Evolutionary conservation across 2,888 invertebrate species (phyloP), one percentile per base, ranked within the genome.

Genomic region (Poecilus cupreus): DNA sequence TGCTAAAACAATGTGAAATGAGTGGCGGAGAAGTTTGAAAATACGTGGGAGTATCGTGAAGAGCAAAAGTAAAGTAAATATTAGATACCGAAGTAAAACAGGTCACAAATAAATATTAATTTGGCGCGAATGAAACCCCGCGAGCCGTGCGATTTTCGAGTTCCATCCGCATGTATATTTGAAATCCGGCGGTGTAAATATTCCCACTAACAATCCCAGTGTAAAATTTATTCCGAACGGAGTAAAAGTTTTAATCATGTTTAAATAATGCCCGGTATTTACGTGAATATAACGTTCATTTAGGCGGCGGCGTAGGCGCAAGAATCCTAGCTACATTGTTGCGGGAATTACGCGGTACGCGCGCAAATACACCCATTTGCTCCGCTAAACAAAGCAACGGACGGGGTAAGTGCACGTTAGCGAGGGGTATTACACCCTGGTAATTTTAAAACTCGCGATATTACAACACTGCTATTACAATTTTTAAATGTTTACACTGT

Each of bases 201-300:
- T 60, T 60, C 26, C 60, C 32, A 16, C 54, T 46, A 72, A 46
- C 72, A 46, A 46, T 72, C 26, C 46, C 72, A 37, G 60, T 60
- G 60, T 60, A 60, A 26, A 72, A 72, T 72, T 46, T 72, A 72
- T 72, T 72, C 72, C 22, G 2, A 22, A 22, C 46, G 39, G 22
- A 43, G 24, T 8, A 22, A 72, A 72, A 72, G 16, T 72, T 72
- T 72, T 46, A 72, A 72, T 72, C 46, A 72, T 72, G 72, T 46
- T 72, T 46, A 72, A 72, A 72, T 72, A 72, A 72, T 68, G 68
- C 68, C 16, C 11, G 68, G 68, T 68, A 68, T 68, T 68, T 68
- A 68, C 68, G 68, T 20, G 68, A 64, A 68, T 68, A 18, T 68
- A 39, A 68, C 16, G 68, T 68, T 37, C 8, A 37, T 16, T 43